Conservation (phyloP, 2,797 vertebrate species). For the Neostethus bicornis region DNA sequence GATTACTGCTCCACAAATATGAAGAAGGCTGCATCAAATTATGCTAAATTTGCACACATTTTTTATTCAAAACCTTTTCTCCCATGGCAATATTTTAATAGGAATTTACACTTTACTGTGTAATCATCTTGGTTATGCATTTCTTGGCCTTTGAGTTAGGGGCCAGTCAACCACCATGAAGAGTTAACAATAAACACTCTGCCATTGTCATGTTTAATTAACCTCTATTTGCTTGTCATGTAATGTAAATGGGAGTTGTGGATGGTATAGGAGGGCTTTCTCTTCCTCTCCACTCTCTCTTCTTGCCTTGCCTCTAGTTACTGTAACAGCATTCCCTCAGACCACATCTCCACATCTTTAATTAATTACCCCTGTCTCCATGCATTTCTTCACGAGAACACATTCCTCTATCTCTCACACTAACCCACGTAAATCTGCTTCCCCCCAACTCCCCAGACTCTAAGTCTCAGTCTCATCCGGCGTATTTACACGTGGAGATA, state of each 20-base stretch:
- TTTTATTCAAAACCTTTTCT: conserved; percentile 15
- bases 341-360: conserved; percentile 78
- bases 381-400: conserved; percentile 66
- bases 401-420: conserved; percentile 56
- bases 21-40: not conserved
- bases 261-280: conserved; percentile 40
- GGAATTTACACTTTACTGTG: conserved; percentile 46
- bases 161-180: conserved; percentile 53
- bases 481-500: conserved; percentile 42
- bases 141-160: conserved; percentile 66
- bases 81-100: conserved; percentile 8
- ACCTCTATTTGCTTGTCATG: conserved; percentile 63
- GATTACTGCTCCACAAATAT: not conserved
- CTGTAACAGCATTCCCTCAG: conserved; percentile 72
- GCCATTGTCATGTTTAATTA: conserved; percentile 77
- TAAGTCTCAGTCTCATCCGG: conserved; percentile 25
- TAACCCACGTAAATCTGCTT: conserved; percentile 43
- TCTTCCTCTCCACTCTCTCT: conserved; percentile 27
- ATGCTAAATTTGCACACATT: not conserved
- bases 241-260: conserved; percentile 73
- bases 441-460: conserved; percentile 18
- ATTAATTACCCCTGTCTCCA: conserved; percentile 78
- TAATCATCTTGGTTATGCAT: conserved; percentile 55
- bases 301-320: conserved; percentile 69
- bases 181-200: conserved; percentile 64